Percentiles rank a stretch among this genome's conserved stretches.
Evolutionary conservation across 2,888 invertebrate species (phyloP).

Genomic region (Temnothorax rugatulus): DNA sequence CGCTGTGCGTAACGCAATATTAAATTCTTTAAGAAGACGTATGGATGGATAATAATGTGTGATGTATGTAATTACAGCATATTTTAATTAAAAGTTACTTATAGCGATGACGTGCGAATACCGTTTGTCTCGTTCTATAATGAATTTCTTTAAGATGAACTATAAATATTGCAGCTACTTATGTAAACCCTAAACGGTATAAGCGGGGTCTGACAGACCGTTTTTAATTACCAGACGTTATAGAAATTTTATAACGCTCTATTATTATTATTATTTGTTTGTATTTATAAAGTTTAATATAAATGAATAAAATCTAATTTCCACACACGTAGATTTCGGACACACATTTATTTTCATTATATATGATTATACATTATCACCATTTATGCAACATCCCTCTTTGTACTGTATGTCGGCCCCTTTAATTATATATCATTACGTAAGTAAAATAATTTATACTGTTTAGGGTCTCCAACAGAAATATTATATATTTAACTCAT

Average conservation of each 20-base stretch:
- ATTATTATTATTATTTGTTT: slow-evolving; percentile 51
- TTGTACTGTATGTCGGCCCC: slow-evolving; percentile 22
- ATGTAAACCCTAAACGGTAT: slow-evolving; percentile 57
- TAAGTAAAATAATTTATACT: slow-evolving; percentile 52
- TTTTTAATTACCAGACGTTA: slow-evolving; percentile 50
- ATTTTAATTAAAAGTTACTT: slow-evolving; percentile 34
- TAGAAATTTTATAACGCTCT: slow-evolving; percentile 43
- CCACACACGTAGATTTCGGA: slow-evolving; percentile 29
- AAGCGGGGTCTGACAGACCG: slow-evolving; percentile 54
- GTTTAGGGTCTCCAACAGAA: slow-evolving; percentile 41
- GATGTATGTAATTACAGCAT: neutral
- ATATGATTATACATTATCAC: slow-evolving; percentile 1
- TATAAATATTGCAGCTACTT: slow-evolving; percentile 54
- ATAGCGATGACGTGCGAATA: slow-evolving; percentile 53
- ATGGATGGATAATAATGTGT: neutral
- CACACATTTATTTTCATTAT: slow-evolving; percentile 36
- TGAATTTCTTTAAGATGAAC: slow-evolving; percentile 39
- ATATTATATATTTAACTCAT: slow-evolving; percentile 42
- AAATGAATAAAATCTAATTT: slow-evolving; percentile 57
- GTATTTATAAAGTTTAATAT: slow-evolving; percentile 58
- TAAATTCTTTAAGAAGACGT: slow-evolving; percentile 6
- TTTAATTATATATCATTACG: slow-evolving; percentile 26
- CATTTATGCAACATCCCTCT: slow-evolving; percentile 2
- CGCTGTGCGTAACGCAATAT: slow-evolving; percentile 8
- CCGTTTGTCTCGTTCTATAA: slow-evolving; percentile 42